Conservation (phyloP, 2,113 vertebrate species). For the Nycticryphes semicollaris region DNA sequence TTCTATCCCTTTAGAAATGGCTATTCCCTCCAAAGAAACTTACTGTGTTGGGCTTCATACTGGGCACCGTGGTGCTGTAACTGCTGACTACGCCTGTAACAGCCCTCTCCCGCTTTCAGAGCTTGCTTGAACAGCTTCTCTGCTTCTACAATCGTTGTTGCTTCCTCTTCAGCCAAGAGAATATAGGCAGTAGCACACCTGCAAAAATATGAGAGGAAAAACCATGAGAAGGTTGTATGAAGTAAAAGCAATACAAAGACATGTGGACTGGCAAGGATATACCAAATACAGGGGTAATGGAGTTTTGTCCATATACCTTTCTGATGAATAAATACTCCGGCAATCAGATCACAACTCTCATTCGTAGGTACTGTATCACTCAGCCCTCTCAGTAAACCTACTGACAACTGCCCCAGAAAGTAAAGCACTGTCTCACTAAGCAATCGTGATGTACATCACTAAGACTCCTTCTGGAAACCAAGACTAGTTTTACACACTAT, state of each 20-base stretch:
- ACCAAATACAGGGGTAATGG: not conserved
- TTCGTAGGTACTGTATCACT: not conserved
- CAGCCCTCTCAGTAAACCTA: not conserved
- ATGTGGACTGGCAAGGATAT: not conserved
- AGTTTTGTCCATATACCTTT: not conserved
- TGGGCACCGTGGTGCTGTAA: slow-evolving; percentile 95
- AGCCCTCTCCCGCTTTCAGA: slow-evolving; percentile 91
- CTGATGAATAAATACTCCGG: not conserved
- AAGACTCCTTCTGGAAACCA: not conserved
- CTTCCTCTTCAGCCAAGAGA: slow-evolving; percentile 96
- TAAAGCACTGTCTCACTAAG: not conserved
- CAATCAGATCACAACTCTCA: not conserved
- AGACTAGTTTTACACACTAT: not conserved
- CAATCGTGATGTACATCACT: not conserved
- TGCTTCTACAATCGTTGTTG: slow-evolving; percentile 96
- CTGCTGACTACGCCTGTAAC: slow-evolving; percentile 95
- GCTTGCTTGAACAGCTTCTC: slow-evolving; percentile 97
- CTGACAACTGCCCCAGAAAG: not conserved
- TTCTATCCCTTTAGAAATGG: not conserved
- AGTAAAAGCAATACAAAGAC: not conserved
- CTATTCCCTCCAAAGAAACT: slow-evolving; percentile 54
- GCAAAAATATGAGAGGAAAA: slow-evolving; percentile 38
- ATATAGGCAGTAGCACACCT: slow-evolving; percentile 98
- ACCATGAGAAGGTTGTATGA: not conserved
- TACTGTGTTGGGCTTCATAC: slow-evolving; percentile 96